These are phyloP conservation scores for Turdus rufiventris DNA, from an alignment of 2,113 vertebrate species.

Conservation along the genomic window DNA sequence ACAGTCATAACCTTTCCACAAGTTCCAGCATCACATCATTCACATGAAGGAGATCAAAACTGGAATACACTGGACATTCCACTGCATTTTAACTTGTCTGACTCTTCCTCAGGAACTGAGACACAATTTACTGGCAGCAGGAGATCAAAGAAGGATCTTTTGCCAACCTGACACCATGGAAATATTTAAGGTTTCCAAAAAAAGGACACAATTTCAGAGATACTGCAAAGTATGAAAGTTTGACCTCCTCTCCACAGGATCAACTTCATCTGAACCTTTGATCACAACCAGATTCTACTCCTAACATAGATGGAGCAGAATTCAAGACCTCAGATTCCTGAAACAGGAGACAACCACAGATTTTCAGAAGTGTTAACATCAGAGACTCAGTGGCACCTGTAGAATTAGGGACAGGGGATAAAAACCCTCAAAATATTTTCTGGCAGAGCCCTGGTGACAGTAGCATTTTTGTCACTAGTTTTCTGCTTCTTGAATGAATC, in stretches of 20 bases:
- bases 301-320: not conserved
- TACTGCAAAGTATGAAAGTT: not conserved
- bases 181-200: not conserved
- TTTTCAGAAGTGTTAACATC: not conserved
- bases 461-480: not conserved
- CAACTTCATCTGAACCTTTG: not conserved
- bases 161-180: not conserved
- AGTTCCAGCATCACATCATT: not conserved
- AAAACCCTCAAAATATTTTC: not conserved
- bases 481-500: not conserved
- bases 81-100: not conserved
- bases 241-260: not conserved
- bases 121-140: not conserved
- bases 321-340: not conserved
- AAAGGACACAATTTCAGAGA: not conserved
- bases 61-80: not conserved
- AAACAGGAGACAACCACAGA: not conserved
- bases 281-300: not conserved
- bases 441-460: not conserved
- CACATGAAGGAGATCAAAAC: not conserved
- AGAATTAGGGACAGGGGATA: not conserved
- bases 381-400: not conserved
- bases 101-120: not conserved
- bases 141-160: not conserved
- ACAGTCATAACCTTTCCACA: slow-evolving; percentile 16